Evolutionary conservation across 2,113 vertebrate genomes (phyloP).

Genomic region (Catharus minimus): DNA sequence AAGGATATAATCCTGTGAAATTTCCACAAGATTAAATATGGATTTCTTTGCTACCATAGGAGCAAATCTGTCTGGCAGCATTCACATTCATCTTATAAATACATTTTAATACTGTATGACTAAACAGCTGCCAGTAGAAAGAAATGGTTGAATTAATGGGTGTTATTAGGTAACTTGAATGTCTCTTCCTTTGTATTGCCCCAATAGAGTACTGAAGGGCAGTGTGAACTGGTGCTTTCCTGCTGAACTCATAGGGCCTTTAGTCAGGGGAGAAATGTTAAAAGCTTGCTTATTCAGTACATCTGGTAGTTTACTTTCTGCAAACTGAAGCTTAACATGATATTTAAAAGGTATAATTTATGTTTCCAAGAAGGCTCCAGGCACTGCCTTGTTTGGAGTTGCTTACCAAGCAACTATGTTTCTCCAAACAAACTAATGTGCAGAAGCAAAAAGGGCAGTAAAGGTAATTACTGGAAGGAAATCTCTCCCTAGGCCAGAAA

Average conservation of each 20-base stretch:
- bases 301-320: neutral
- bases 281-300: neutral
- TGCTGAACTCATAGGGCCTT: neutral
- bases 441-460: constrained; percentile 75
- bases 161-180: neutral
- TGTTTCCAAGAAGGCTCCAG: constrained; percentile 62
- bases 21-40: neutral
- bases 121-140: constrained; percentile 13
- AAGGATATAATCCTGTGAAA: neutral
- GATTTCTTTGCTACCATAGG: neutral
- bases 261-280: neutral
- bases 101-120: neutral
- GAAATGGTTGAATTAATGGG: neutral
- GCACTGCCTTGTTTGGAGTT: constrained; percentile 64
- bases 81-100: neutral
- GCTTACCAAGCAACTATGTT: constrained; percentile 67
- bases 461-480: constrained; percentile 79
- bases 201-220: neutral
- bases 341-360: constrained; percentile 66
- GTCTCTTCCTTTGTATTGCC: neutral
- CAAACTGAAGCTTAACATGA: constrained; percentile 29
- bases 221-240: neutral
- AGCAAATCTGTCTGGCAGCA: constrained; percentile 8
- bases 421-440: constrained; percentile 73
- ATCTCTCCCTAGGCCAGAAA: constrained; percentile 74